These are phyloP conservation scores for Lypha dubia DNA, from an alignment of 2,888 invertebrate genomes.

Conservation along the genomic window DNA sequence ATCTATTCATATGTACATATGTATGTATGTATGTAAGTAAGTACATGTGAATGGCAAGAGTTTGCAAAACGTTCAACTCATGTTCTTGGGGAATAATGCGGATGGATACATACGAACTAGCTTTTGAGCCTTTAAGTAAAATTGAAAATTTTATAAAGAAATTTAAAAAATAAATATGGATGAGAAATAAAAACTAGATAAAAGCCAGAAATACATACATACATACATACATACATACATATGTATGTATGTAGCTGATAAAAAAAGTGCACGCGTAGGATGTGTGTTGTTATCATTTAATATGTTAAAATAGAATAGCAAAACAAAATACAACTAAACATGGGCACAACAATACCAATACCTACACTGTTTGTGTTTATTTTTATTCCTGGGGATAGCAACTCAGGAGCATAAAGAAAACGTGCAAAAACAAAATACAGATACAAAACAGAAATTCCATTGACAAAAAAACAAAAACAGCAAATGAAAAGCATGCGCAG, in stretches of 20 bases:
- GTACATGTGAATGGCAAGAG: not conserved
- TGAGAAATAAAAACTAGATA: too few relatives aligned
- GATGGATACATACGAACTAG: not conserved
- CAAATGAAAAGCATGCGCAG: constrained; percentile 52
- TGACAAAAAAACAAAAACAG: constrained; percentile 15
- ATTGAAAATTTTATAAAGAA: not conserved
- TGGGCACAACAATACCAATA: constrained; percentile 21
- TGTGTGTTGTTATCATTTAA: constrained; percentile 4
- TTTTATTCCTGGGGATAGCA: constrained; percentile 36
- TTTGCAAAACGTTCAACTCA: not conserved
- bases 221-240: constrained; percentile 3
- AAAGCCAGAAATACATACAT: not conserved
- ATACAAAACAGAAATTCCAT: constrained; percentile 12
- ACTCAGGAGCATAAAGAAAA: not conserved
- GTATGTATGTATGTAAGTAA: not conserved
- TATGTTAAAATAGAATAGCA: constrained; percentile 4
- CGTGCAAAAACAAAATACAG: constrained; percentile 2
- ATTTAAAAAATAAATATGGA: not conserved
- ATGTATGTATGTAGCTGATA: not conserved
- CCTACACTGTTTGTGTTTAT: not conserved
- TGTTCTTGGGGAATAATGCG: not conserved
- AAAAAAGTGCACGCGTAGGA: not conserved
- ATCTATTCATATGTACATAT: too few relatives aligned
- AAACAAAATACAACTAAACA: constrained; percentile 29
- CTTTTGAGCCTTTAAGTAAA: not conserved